Conservation (phyloP, 2,797 vertebrate genomes). For the Lates japonicus region DNA sequence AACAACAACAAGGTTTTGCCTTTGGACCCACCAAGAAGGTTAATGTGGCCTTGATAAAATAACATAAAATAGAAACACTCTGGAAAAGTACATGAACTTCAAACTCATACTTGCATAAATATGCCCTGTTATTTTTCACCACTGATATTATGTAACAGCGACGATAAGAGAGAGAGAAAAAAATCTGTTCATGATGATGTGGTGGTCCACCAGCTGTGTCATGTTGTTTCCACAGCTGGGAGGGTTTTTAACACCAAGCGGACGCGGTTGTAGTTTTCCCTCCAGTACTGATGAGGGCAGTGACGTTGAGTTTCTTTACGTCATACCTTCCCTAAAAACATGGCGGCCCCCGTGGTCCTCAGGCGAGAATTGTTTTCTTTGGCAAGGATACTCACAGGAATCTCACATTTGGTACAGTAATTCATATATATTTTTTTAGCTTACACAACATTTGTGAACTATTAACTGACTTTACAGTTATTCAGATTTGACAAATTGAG, state of each 20-base stretch:
- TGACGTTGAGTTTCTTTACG: rapidly evolving
- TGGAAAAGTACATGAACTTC: too few relatives aligned
- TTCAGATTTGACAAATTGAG: not conserved
- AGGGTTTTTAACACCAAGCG: not conserved
- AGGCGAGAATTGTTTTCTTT: conserved; percentile 60
- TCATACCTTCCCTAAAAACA: conserved; percentile 54
- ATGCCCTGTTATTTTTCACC: too few relatives aligned
- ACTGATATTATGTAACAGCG: too few relatives aligned
- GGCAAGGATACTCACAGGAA: conserved; percentile 66
- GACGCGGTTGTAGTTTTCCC: not conserved
- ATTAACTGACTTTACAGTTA: not conserved
- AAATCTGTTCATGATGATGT: not conserved
- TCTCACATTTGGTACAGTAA: conserved; percentile 71
- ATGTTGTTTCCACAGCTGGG: too few relatives aligned
- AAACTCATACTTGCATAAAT: too few relatives aligned
- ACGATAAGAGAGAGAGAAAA: too few relatives aligned
- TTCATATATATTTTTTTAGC: not conserved
- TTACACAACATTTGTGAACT: not conserved
- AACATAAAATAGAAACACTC: too few relatives aligned
- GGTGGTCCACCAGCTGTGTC: too few relatives aligned
- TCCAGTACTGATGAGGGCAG: conserved; percentile 66
- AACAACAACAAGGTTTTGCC: too few relatives aligned
- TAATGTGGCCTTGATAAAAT: too few relatives aligned
- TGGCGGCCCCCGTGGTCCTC: conserved; percentile 77
- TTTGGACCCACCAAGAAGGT: too few relatives aligned